phyloP scores from a whole-genome alignment of 2,113 vertebrate genomes.

The Campylomormyrus tamandua region DNA sequence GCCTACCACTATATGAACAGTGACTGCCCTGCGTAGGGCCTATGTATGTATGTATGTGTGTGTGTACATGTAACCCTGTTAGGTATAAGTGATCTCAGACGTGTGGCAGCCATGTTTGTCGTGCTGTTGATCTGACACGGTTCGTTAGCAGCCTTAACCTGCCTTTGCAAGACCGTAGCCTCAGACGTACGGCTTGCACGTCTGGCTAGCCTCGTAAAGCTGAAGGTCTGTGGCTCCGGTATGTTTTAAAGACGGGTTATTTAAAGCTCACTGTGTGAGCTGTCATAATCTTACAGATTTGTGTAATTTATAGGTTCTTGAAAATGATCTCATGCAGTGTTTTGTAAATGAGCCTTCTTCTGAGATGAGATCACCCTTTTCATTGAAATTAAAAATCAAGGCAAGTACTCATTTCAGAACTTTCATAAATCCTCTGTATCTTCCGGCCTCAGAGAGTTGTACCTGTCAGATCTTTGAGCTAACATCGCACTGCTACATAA shows the following conservation, averaged over 20 bases:
- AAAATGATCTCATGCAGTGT: conserved; percentile 51
- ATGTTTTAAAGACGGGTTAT: background rate
- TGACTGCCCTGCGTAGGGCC: background rate
- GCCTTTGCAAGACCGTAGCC: background rate
- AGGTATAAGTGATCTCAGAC: background rate
- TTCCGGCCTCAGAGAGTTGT: background rate
- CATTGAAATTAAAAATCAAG: conserved; percentile 38
- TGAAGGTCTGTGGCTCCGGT: background rate
- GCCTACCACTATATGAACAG: conserved; percentile 17
- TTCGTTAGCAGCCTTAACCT: background rate
- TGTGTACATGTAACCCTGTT: background rate
- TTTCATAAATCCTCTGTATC: conserved; percentile 25
- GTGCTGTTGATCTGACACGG: background rate
- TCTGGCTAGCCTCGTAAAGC: background rate
- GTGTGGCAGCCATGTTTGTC: background rate
- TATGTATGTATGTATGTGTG: background rate
- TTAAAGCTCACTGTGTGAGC: conserved; percentile 23
- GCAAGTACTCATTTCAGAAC: background rate
- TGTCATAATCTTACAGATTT: conserved; percentile 37
- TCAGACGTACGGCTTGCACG: background rate
- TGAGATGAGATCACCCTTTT: conserved; percentile 57
- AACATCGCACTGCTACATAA: background rate
- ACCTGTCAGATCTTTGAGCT: background rate
- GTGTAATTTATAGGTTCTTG: conserved; percentile 38
- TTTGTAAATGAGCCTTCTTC: conserved; percentile 46